These are phyloP conservation scores for Neolamprologus falcicula DNA, from an alignment of 2,113 vertebrate species.

Conservation along the genomic window DNA sequence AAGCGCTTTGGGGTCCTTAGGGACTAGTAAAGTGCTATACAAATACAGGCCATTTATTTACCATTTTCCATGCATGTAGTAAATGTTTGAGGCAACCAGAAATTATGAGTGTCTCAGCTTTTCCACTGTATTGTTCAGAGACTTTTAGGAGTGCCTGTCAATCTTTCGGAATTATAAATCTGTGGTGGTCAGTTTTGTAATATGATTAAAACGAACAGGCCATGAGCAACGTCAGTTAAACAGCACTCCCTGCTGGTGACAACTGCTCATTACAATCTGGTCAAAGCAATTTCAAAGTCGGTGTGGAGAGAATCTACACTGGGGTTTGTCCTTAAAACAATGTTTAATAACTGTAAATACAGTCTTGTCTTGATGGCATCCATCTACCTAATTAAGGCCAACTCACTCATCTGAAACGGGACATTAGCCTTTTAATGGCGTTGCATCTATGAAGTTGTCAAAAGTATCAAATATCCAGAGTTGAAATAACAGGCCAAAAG, in stretches of 20 bases:
- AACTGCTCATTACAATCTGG: background rate
- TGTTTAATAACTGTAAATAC: background rate
- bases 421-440: background rate
- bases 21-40: background rate
- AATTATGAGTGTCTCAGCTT: background rate
- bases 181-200: background rate
- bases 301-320: no score
- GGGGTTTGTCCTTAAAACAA: background rate
- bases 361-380: background rate
- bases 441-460: background rate
- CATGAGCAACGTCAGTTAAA: background rate
- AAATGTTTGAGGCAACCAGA: background rate
- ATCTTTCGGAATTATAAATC: background rate
- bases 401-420: background rate
- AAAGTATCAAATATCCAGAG: background rate
- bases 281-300: rapidly evolving
- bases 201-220: background rate
- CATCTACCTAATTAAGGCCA: background rate
- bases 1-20: background rate
- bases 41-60: background rate
- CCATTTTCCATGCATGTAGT: background rate
- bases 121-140: background rate
- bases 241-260: background rate
- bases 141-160: background rate
- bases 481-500: background rate